Evolutionary conservation across 2,797 vertebrate species (phyloP).

Genomic region (Squalus acanthias): DNA sequence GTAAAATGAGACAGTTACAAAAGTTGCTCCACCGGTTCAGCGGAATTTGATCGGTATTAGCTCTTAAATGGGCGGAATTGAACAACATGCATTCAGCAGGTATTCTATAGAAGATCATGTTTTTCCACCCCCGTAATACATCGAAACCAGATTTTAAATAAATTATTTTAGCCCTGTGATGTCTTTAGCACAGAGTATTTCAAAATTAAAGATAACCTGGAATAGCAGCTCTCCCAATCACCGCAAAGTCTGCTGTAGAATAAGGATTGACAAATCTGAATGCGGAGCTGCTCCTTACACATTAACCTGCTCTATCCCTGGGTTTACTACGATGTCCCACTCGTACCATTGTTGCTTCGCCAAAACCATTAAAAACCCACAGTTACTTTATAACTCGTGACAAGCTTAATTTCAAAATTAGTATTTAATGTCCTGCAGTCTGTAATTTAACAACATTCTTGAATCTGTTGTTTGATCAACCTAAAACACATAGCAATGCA

Average conservation of each 20-base stretch:
- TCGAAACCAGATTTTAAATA: neutral
- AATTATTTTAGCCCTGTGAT: neutral
- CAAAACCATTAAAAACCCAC: neutral
- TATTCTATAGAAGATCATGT: no score
- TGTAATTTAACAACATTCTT: neutral
- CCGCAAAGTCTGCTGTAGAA: neutral
- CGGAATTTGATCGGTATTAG: neutral
- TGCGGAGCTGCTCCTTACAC: neutral
- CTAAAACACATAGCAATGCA: neutral
- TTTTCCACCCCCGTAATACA: neutral
- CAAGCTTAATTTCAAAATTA: neutral
- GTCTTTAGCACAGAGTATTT: neutral
- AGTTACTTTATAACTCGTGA: neutral
- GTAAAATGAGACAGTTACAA: no score
- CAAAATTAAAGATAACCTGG: neutral
- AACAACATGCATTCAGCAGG: neutral
- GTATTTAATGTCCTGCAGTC: neutral
- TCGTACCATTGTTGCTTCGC: neutral
- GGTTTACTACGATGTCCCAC: neutral
- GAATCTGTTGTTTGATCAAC: neutral
- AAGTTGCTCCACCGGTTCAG: neutral
- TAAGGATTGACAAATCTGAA: neutral
- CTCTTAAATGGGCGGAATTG: neutral
- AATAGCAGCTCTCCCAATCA: neutral
- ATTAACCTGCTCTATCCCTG: neutral